Evolutionary conservation across 2,797 vertebrate genomes (phyloP).

Genomic region (Perodicticus potto): DNA sequence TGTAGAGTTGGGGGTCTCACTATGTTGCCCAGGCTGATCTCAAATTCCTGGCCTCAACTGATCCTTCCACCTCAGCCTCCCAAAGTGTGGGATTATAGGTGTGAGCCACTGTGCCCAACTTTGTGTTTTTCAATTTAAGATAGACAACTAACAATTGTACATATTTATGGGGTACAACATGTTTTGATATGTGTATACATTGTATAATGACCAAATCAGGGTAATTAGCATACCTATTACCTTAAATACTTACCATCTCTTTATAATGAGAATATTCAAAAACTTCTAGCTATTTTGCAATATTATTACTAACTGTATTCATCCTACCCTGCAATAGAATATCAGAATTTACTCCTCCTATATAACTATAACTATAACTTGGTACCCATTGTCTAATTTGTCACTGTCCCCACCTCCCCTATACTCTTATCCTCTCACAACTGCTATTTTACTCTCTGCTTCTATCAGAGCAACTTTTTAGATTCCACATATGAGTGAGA

Average conservation of each 20-base stretch:
- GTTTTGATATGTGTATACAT: not conserved
- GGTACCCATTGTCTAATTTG: not conserved
- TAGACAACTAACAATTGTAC: not conserved
- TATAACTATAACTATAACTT: not conserved
- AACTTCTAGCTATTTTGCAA: not conserved
- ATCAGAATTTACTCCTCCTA: not conserved
- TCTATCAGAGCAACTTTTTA: not conserved
- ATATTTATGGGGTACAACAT: not conserved
- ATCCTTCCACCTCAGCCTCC: too few species aligned
- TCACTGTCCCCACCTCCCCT: not conserved
- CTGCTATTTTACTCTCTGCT: not conserved
- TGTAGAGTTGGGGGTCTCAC: too few species aligned
- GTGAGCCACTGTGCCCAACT: too few species aligned
- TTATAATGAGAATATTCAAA: not conserved
- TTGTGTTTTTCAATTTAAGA: not conserved
- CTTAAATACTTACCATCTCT: not conserved
- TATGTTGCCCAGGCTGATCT: too few species aligned
- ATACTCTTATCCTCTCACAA: not conserved
- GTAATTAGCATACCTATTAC: not conserved
- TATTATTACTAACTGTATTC: not conserved
- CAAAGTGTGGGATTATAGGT: too few species aligned
- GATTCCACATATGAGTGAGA: not conserved
- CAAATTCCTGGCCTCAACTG: too few species aligned
- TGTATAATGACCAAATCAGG: not conserved
- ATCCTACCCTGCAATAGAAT: not conserved